A percentile compares a stretch with the other conserved stretches of the same genome.
Evolutionary conservation across 1,140 invertebrate species (phyloP).

Genomic region (Belonocnema kinseyi): DNA sequence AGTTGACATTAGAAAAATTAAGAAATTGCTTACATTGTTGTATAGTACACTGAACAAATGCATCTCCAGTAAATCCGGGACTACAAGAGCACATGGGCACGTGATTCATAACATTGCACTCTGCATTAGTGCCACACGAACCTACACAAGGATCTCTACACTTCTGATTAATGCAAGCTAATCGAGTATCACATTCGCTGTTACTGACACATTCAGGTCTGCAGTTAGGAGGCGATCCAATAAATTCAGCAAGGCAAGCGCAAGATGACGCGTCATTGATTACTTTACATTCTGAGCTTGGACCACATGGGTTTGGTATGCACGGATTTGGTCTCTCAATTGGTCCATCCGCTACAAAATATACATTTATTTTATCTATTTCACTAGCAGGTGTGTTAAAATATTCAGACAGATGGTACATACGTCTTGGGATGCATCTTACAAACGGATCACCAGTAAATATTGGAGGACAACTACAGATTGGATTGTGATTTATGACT

Average conservation of each 20-base stretch:
- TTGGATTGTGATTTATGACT: conserved; percentile 79
- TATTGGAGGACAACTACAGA: conserved; percentile 80
- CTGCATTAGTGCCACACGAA: conserved; percentile 82
- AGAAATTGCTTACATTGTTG: conserved; percentile 76
- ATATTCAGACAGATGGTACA: conserved; percentile 31
- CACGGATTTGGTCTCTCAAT: conserved; percentile 70
- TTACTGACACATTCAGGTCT: conserved; percentile 82
- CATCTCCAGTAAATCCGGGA: conserved; percentile 80
- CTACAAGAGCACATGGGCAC: conserved; percentile 83
- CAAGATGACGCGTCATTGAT: conserved; percentile 66
- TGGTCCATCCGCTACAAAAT: conserved; percentile 52
- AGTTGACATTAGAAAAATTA: conserved; percentile 38
- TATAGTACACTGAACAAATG: conserved; percentile 79
- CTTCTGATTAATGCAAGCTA: conserved; percentile 83
- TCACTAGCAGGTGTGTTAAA: not conserved
- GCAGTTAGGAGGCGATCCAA: conserved; percentile 81
- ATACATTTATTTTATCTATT: not conserved
- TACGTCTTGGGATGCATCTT: conserved; percentile 78
- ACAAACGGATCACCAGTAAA: conserved; percentile 82
- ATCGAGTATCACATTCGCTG: conserved; percentile 80
- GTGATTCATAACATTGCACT: conserved; percentile 83
- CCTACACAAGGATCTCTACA: conserved; percentile 83
- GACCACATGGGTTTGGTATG: conserved; percentile 77
- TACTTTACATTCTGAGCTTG: conserved; percentile 75
- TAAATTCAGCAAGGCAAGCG: conserved; percentile 79